Percentiles rank a stretch among this genome's conserved stretches.
phyloP scores from a whole-genome alignment of 2,888 invertebrate genomes.

The Clunio marinus region DNA sequence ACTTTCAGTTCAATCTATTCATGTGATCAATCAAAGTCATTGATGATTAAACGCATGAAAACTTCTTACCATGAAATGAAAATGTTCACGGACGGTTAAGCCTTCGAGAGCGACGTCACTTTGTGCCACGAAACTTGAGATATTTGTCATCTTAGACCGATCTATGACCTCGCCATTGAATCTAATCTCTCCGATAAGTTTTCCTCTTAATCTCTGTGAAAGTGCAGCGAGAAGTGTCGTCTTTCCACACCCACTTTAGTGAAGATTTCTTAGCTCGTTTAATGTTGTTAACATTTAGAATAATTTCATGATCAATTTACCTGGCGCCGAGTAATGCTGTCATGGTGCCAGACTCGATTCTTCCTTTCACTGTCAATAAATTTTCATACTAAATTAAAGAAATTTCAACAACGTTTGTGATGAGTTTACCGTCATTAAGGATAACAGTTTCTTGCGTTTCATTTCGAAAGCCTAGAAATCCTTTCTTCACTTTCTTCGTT shows the following conservation, averaged over 20 bases:
- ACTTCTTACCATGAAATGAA: slow-evolving; percentile 72
- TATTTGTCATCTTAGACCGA: slow-evolving; percentile 62
- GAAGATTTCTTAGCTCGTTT: background rate
- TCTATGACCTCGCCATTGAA: slow-evolving; percentile 64
- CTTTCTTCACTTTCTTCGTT: background rate
- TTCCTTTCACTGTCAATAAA: slow-evolving; percentile 59
- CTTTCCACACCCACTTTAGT: slow-evolving; percentile 68
- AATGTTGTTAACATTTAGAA: slow-evolving; percentile 33
- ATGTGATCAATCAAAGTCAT: slow-evolving; percentile 14
- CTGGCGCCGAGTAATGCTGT: slow-evolving; percentile 72
- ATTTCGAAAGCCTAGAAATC: background rate
- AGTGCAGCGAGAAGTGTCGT: slow-evolving; percentile 70
- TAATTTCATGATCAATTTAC: slow-evolving; percentile 46
- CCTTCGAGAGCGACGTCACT: slow-evolving; percentile 75
- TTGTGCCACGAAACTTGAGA: slow-evolving; percentile 83
- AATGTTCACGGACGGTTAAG: slow-evolving; percentile 75
- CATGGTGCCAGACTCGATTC: slow-evolving; percentile 63
- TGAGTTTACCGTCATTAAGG: slow-evolving; percentile 19
- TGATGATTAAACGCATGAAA: too few species aligned
- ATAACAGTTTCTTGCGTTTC: background rate
- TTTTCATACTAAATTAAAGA: background rate
- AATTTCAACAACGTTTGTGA: background rate
- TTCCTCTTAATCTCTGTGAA: slow-evolving; percentile 66
- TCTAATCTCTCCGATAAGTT: slow-evolving; percentile 64
- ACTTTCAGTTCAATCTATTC: slow-evolving; percentile 70